phyloP scores from a whole-genome alignment of 2,797 vertebrate species.

The Knipowitschia caucasica region DNA sequence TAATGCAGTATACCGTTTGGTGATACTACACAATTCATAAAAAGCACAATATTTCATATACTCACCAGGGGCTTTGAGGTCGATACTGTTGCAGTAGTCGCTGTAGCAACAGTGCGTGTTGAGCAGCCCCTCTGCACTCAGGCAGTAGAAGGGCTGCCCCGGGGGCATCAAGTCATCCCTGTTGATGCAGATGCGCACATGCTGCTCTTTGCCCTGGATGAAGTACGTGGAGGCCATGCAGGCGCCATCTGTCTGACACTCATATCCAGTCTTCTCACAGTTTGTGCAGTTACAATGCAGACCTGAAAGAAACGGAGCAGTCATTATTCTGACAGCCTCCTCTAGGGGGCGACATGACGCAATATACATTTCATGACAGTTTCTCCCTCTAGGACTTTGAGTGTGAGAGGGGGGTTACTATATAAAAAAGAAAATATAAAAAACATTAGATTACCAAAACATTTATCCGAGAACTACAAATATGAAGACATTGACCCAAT shows the following conservation, averaged over 20 bases:
- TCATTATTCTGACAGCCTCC: slow-evolving; percentile 12
- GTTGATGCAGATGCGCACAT: slow-evolving; percentile 88
- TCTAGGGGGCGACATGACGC: slow-evolving; percentile 51
- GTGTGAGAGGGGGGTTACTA: no score
- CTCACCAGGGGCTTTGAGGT: slow-evolving; percentile 90
- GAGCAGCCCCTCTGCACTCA: slow-evolving; percentile 87
- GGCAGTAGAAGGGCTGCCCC: slow-evolving; percentile 93
- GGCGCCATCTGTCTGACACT: slow-evolving; percentile 93
- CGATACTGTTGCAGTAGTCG: slow-evolving; percentile 95
- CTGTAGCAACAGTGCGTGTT: slow-evolving; percentile 96
- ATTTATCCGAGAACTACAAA: no score
- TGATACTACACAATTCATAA: no score
- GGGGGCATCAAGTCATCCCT: slow-evolving; percentile 83
- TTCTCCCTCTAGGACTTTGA: no score
- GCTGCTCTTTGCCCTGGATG: slow-evolving; percentile 82
- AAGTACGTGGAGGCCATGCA: slow-evolving; percentile 95
- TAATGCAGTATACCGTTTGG: no score
- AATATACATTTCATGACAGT: no score
- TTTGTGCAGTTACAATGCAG: slow-evolving; percentile 89
- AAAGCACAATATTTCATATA: no score
- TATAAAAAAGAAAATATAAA: no score
- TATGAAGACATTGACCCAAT: no score
- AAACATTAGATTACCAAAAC: no score
- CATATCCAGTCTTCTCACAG: slow-evolving; percentile 88
- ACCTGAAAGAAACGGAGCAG: slow-evolving; percentile 49